Percentiles rank a stretch among this genome's conserved stretches.
phyloP scores from a whole-genome alignment of 2,888 invertebrate genomes.

The Drosophila nr. fundita region DNA sequence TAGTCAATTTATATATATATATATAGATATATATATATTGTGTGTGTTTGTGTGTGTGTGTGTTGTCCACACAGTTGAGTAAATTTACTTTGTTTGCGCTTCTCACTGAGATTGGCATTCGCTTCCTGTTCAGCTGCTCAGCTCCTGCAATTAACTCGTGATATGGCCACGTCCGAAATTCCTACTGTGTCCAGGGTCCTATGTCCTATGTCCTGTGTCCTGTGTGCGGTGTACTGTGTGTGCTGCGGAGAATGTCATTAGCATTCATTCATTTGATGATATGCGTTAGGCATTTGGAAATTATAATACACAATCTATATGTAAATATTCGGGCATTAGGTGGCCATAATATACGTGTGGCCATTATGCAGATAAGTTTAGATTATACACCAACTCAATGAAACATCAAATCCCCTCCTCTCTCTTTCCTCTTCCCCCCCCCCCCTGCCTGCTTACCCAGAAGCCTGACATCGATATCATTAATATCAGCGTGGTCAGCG shows the following conservation, averaged over 20 bases:
- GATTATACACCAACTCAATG: conserved; percentile 24
- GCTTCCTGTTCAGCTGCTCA: conserved; percentile 9
- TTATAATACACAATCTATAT: conserved; percentile 65
- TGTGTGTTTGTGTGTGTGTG: conserved; percentile 2
- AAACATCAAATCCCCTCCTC: not conserved
- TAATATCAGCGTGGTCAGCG: conserved; percentile 12
- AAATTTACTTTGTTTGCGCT: conserved; percentile 60
- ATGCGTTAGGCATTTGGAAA: conserved; percentile 59
- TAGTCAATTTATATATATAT: conserved; percentile 46
- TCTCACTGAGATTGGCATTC: conserved; percentile 7
- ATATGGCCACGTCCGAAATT: conserved; percentile 12
- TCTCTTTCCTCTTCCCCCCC: no score
- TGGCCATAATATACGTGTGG: conserved; percentile 53
- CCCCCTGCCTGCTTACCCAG: not conserved
- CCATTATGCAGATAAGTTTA: conserved; percentile 53
- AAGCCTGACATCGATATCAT: not conserved
- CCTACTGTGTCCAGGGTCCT: not conserved
- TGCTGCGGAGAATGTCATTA: conserved; percentile 51
- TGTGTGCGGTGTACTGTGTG: not conserved
- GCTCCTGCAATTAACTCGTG: conserved; percentile 57
- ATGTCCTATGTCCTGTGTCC: not conserved
- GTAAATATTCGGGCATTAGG: conserved; percentile 47
- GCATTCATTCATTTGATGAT: conserved; percentile 59
- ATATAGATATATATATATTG: not conserved
- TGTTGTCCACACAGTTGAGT: conserved; percentile 37